Base-by-base conservation (phyloP, 2,797 vertebrate genomes). In the Amblyopsis hoosieri region DNA sequence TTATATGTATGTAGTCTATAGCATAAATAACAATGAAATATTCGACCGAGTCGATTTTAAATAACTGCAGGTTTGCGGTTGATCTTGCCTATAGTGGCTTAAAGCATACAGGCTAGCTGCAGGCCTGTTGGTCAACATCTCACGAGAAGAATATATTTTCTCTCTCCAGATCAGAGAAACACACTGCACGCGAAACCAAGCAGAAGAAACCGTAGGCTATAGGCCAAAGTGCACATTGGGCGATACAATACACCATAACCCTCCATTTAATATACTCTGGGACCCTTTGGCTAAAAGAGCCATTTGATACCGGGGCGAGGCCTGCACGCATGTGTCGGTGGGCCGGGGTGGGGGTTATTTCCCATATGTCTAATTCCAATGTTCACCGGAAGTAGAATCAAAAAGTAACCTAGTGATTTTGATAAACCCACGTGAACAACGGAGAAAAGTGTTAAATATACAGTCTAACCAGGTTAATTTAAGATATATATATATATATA, bases 231-330 rank as follows among this genome's bases (percentile, higher is more conserved):
- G 87, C 87, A 90, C 80, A 88, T 85, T 89, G 83, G 76, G 57
- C 71, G 71, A 90, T 88, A 89, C 85, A 89, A 88, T 81, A 81
- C 23, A 29, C 79, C 87, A 89, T 73, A 90, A 90, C 87, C 79
- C 75, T 85, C 85, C 79, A 85, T 88, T 85, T 90, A 92, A 91
- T 90, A 85, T 92, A 90, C 91, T 91, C 84, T 83, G 85, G 89
- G 86, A 82, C 23, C 76, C 80, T 74, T 83, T 71, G 66, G 88
- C 87, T 77, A 87, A 86, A 86, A 85, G 72, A 78, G 89, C 84
- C 81, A 91, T 79, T 73, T 87, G 85, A 92, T 86, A 86, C 86
- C 85, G 71, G 75, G 65, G 68, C 69, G 74, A 69, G 67, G 57
- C 2, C 50, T 69, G 73, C 23, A 29, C 33, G 33, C 33, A 6